A percentile compares a stretch with the other conserved stretches of the same genome.
phyloP scores from a whole-genome alignment of 92 coral and sea anemone genomes.

The Parazoanthus atlanticus region DNA sequence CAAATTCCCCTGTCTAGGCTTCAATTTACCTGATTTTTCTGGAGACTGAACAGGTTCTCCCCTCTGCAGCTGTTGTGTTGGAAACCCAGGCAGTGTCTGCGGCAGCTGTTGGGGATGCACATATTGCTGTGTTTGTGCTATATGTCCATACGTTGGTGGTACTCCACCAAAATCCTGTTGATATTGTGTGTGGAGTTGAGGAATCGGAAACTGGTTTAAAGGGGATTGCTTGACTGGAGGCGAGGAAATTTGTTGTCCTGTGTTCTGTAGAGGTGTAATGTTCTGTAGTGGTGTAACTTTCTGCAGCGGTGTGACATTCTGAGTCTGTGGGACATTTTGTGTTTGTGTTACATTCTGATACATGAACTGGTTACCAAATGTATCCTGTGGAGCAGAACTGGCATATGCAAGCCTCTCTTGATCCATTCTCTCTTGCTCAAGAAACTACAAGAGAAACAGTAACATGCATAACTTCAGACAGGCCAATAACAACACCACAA shows the following conservation, averaged over 20 bases:
- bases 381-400: neutral
- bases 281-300: neutral
- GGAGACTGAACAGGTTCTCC: neutral
- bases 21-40: slow-evolving; percentile 16
- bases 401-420: slow-evolving; percentile 26
- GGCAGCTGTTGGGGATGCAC: slow-evolving; percentile 4
- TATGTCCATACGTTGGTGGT: slow-evolving; percentile 11
- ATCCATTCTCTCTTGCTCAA: slow-evolving; percentile 36
- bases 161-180: neutral
- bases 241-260: neutral
- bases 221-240: slow-evolving; percentile 23
- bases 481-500: no score
- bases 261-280: neutral
- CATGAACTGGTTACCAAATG: slow-evolving; percentile 36
- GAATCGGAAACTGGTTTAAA: slow-evolving; percentile 9
- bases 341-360: slow-evolving; percentile 11
- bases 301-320: neutral
- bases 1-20: neutral
- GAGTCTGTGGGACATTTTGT: neutral
- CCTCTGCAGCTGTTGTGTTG: neutral
- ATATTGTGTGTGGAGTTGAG: neutral
- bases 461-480: neutral
- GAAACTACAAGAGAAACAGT: slow-evolving; percentile 11
- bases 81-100: neutral
- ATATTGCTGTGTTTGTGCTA: neutral